phyloP scores from a whole-genome alignment of 2,113 vertebrate species.

The Platycercus adscitus region DNA sequence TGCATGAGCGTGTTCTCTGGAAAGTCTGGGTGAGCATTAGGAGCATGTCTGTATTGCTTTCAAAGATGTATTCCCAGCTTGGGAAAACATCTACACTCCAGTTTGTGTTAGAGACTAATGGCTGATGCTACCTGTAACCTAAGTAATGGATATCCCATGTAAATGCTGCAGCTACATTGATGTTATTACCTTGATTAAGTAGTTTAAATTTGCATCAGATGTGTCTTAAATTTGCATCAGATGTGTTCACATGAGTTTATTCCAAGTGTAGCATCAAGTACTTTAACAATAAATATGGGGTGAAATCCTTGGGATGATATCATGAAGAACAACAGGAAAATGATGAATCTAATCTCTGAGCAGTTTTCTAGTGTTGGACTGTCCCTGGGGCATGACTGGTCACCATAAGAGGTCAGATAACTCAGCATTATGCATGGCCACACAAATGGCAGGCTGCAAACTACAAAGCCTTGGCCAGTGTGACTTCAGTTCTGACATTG shows the following conservation, averaged over 20 bases:
- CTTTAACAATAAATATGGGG: no score
- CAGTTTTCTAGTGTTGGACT: neutral
- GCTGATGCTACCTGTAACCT: neutral
- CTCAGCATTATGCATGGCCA: neutral
- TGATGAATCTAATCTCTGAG: neutral
- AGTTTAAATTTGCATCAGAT: neutral
- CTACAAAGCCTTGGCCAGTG: neutral
- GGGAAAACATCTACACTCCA: neutral
- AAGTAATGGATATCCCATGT: rapidly evolving
- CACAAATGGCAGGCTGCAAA: neutral
- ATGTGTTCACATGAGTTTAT: neutral
- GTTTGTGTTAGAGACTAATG: neutral
- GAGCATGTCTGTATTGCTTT: neutral
- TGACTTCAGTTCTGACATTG: neutral
- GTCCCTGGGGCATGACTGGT: neutral
- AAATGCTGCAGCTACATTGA: neutral
- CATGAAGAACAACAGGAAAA: neutral
- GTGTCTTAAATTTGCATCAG: neutral
- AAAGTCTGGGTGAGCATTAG: neutral
- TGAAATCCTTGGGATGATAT: neutral
- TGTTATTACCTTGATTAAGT: neutral
- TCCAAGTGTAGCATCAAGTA: neutral
- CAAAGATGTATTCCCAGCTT: neutral
- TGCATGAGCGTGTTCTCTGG: neutral
- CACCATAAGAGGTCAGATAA: neutral